phyloP scores from a whole-genome alignment of 1,140 invertebrate genomes.

The Campoletis sonorensis region DNA sequence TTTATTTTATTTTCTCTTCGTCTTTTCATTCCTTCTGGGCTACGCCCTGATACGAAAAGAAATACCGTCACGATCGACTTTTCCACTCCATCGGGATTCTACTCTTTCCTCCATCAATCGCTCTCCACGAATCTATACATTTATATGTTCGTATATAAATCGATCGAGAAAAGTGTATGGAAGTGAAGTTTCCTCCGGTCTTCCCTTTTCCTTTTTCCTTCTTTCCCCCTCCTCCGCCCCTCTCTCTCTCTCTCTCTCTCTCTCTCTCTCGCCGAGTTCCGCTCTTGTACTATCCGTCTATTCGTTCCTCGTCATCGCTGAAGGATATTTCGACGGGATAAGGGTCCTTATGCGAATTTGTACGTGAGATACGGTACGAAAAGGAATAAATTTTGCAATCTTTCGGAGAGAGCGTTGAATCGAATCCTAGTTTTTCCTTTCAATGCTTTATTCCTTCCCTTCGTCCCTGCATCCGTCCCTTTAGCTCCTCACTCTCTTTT shows the following conservation, averaged over 20 bases:
- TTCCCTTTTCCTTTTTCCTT: too few species aligned
- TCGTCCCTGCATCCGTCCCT: too few species aligned
- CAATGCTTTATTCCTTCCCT: background rate
- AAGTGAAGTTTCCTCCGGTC: background rate
- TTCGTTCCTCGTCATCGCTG: conserved; percentile 19
- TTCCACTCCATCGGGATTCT: conserved; percentile 43
- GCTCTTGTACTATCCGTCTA: background rate
- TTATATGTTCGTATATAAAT: background rate
- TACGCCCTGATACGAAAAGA: conserved; percentile 33
- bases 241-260: too few species aligned
- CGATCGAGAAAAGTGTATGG: background rate
- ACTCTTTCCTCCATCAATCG: conserved; percentile 22
- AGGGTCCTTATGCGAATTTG: conserved; percentile 20
- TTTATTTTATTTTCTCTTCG: too few species aligned
- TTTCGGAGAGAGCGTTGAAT: conserved; percentile 4
- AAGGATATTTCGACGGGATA: background rate
- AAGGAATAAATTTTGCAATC: conserved; percentile 25
- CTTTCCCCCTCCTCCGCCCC: too few species aligned
- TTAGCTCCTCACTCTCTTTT: background rate
- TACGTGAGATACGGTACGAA: background rate
- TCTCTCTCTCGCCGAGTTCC: too few species aligned
- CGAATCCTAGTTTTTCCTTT: conserved; percentile 5
- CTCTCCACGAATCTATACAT: conserved; percentile 2
- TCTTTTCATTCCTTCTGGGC: background rate
- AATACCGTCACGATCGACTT: conserved; percentile 42